phyloP scores from a whole-genome alignment of 2,113 vertebrate species.

The Phodopus roborovskii region DNA sequence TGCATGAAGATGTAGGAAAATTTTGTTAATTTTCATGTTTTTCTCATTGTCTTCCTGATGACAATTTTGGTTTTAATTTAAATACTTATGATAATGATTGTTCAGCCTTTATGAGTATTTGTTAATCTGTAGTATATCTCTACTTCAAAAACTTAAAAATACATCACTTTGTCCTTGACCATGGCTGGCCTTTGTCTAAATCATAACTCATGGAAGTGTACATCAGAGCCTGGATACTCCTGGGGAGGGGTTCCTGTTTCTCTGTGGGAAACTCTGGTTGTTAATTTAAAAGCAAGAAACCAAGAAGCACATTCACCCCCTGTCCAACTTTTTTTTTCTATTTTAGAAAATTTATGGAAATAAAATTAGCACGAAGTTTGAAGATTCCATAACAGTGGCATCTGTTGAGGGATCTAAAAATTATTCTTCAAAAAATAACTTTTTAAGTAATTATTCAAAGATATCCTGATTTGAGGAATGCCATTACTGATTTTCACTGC shows the following conservation, averaged over 20 bases:
- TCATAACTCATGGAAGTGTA: neutral
- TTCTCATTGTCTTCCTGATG: neutral
- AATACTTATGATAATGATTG: neutral
- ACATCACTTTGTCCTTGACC: neutral
- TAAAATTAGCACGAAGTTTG: slow-evolving; percentile 71
- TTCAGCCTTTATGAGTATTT: neutral
- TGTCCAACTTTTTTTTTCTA: neutral
- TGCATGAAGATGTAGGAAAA: neutral
- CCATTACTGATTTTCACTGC: neutral
- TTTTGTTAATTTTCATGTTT: slow-evolving; percentile 1
- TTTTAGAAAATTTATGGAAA: slow-evolving; percentile 73
- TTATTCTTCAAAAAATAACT: slow-evolving; percentile 53
- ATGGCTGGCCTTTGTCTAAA: neutral
- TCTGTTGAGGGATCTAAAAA: slow-evolving; percentile 74
- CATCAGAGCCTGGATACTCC: neutral
- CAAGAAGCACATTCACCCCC: neutral
- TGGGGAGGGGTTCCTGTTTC: neutral
- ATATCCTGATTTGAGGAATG: neutral
- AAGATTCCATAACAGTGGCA: slow-evolving; percentile 42
- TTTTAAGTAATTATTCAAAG: slow-evolving; percentile 43
- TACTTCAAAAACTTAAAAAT: neutral
- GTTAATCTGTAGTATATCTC: neutral
- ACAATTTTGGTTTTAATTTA: neutral
- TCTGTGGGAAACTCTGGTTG: neutral
- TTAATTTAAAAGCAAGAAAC: slow-evolving; percentile 51